Evolutionary conservation across 2,888 invertebrate species (phyloP), one percentile per base, ranked within the genome.

Genomic region (Philopedon plagiatum): DNA sequence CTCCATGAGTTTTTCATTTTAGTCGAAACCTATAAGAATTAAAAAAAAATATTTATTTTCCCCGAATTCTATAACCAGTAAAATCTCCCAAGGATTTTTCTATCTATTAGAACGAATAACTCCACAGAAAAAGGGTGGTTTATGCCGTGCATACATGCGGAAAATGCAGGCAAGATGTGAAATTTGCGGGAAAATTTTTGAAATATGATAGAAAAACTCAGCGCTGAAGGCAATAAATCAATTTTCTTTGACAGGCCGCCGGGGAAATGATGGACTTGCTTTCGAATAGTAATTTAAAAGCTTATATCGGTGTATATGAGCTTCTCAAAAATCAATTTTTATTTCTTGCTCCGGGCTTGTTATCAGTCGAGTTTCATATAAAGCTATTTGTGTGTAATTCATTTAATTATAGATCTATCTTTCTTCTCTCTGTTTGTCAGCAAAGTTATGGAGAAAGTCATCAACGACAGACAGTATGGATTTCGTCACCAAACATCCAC

Each of bases 121-220:
- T 54, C 51, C 51, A 7, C 9, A 8, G 15, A 29, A 51, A 49
- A 54, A 54, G 13, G 7, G 19, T 26, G n/a, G 19, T 11, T 56
- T 54, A 54, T 41, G 15, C 62, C 41, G 56, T 62, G 69, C 69
- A 69, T 61, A 58, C 37, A 46, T 46, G 46, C 58, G 37, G 49
- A 46, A 61, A 66, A 66, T 65, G 64, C 44, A 65, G 64, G 39
- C 60, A 34, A 61, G 51, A 60, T 60, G 51, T 49, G 46, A 61
- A 61, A 68, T 68, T 61, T 60, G 58, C 19, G 39, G 51, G 71
- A 65, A 66, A 71, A 60, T 61, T 66, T 66, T 66, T 67, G 61
- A 71, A 66, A 71, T 66, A 71, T 62, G 71, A 67, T 46, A 29
- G 51, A 61, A 71, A 61, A 71, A 71, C 66, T 54, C 39, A 44